A percentile compares a stretch with the other conserved stretches of the same genome.
These are phyloP conservation scores for Ptychobarbus kaznakovi DNA, from an alignment of 2,797 vertebrate species.

Conservation along the genomic window DNA sequence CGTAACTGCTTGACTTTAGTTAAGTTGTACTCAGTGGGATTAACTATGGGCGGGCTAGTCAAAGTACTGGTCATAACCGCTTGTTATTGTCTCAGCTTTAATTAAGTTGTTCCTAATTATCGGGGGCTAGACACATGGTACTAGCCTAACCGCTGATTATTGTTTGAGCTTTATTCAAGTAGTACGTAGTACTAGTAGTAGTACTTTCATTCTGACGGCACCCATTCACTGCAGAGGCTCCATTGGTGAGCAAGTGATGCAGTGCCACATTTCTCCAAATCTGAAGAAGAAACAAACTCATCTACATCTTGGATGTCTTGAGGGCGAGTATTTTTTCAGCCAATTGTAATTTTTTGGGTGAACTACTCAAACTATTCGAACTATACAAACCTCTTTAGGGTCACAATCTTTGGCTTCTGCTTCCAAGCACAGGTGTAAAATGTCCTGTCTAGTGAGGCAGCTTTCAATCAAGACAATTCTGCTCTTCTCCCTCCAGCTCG, in stretches of 20 bases:
- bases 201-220: background rate
- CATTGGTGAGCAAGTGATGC: background rate
- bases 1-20: no score
- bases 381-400: slow-evolving; percentile 14
- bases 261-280: background rate
- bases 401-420: slow-evolving; percentile 14
- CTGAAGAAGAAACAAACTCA: background rate
- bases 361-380: background rate
- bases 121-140: no score
- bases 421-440: slow-evolving; percentile 31
- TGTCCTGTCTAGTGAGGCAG: slow-evolving; percentile 6
- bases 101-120: no score
- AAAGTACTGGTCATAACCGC: no score
- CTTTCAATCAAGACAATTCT: slow-evolving; percentile 2
- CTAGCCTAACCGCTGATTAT: no score
- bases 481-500: slow-evolving; percentile 19
- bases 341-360: background rate
- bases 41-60: no score
- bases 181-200: no score
- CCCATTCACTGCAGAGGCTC: background rate
- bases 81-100: no score
- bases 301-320: background rate
- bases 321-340: background rate
- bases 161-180: no score
- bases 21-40: no score